Conservation (phyloP, 2,888 invertebrate genomes). For the Sialis lutaria region DNA sequence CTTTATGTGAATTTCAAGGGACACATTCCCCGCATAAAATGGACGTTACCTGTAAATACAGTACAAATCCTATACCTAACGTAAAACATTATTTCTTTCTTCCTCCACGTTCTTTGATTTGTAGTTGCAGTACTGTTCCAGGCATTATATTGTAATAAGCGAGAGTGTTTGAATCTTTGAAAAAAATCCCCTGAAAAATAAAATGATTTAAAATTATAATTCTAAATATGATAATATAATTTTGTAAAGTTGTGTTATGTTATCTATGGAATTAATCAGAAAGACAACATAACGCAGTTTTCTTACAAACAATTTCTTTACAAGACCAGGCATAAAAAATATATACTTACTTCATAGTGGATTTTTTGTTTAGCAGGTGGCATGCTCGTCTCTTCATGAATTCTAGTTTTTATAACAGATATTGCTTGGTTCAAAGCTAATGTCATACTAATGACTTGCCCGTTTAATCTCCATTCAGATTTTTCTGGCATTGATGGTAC, state of each 20-base stretch:
- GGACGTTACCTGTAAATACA: too few relatives aligned
- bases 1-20: too few relatives aligned
- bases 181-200: slow-evolving; percentile 75
- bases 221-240: background rate
- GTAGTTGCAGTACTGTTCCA: slow-evolving; percentile 68
- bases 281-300: too few relatives aligned
- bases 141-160: slow-evolving; percentile 91
- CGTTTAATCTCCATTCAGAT: slow-evolving; percentile 87
- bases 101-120: slow-evolving; percentile 94
- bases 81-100: slow-evolving; percentile 63
- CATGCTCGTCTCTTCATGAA: slow-evolving; percentile 77
- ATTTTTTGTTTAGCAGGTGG: slow-evolving; percentile 95
- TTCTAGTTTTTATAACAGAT: slow-evolving; percentile 71
- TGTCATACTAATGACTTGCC: slow-evolving; percentile 66
- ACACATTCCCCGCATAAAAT: too few relatives aligned
- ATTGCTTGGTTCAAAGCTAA: slow-evolving; percentile 63
- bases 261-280: too few relatives aligned
- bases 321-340: background rate
- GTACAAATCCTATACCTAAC: too few relatives aligned
- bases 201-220: slow-evolving; percentile 3
- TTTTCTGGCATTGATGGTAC: slow-evolving; percentile 78
- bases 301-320: background rate
- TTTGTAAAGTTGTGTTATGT: too few relatives aligned
- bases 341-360: slow-evolving; percentile 60
- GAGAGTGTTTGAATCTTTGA: slow-evolving; percentile 88